These are phyloP conservation scores for Pollachius pollachius DNA, from an alignment of 2,113 vertebrate species.

Conservation along the genomic window DNA sequence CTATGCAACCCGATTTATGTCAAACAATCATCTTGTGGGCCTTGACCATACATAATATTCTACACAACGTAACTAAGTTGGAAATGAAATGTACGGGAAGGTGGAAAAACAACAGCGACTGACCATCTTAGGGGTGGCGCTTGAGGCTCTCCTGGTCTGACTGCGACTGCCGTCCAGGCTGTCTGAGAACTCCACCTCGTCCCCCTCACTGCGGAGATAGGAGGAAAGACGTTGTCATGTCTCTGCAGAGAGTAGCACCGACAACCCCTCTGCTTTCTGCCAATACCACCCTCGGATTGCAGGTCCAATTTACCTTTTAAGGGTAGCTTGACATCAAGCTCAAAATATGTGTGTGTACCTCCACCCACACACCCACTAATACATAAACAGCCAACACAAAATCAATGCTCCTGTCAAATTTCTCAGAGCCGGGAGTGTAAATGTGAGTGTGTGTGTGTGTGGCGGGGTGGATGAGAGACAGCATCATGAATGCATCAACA, in stretches of 20 bases:
- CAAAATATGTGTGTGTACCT: constrained; percentile 67
- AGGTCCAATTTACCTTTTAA: constrained; percentile 70
- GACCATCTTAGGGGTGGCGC: not conserved
- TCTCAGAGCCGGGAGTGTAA: constrained; percentile 68
- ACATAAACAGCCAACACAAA: constrained; percentile 53
- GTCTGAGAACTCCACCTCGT: constrained; percentile 59
- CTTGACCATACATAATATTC: too few relatives aligned
- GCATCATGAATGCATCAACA: constrained; percentile 72
- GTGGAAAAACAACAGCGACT: not conserved
- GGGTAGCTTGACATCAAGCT: constrained; percentile 68
- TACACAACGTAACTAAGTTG: too few relatives aligned
- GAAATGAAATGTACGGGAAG: too few relatives aligned
- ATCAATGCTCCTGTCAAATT: constrained; percentile 73
- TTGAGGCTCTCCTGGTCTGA: not conserved
- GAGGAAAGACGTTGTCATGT: constrained; percentile 29
- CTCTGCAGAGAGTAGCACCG: constrained; percentile 34
- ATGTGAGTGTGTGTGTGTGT: constrained; percentile 58
- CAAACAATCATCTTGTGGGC: too few relatives aligned
- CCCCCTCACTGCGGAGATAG: constrained; percentile 57
- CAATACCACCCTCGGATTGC: constrained; percentile 54
- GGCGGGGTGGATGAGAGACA: constrained; percentile 44
- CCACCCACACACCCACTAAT: constrained; percentile 6
- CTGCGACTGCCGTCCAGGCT: constrained; percentile 56
- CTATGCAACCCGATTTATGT: not conserved
- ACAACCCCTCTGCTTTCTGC: constrained; percentile 33